These are phyloP conservation scores for Hestina assimilis DNA, from an alignment of 1,140 invertebrate species.

Conservation along the genomic window DNA sequence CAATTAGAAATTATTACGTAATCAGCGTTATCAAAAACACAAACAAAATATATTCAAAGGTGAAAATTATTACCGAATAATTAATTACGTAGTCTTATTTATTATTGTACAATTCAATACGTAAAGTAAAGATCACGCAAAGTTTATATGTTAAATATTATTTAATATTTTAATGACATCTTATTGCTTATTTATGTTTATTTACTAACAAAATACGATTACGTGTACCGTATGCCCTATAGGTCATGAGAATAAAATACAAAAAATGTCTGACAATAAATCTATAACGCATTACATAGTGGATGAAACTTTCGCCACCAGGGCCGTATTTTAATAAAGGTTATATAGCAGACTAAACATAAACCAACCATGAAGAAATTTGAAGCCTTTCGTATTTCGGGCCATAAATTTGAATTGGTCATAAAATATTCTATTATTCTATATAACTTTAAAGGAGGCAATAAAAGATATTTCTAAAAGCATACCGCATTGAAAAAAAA, in stretches of 20 bases:
- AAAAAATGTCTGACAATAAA: slow-evolving; percentile 10
- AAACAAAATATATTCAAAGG: not conserved
- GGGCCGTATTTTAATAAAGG: too few species aligned
- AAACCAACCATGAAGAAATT: too few species aligned
- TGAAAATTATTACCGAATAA: not conserved
- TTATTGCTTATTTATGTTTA: not conserved
- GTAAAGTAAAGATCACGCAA: not conserved
- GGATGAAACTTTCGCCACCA: not conserved
- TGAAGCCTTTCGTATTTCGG: too few species aligned
- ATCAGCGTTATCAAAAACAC: not conserved
- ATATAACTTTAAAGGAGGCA: too few species aligned
- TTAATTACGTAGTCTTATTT: slow-evolving; percentile 1
- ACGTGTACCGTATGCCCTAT: not conserved
- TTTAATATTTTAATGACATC: not conserved
- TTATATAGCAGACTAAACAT: too few species aligned
- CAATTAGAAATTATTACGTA: not conserved
- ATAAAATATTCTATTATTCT: too few species aligned
- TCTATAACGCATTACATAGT: slow-evolving; percentile 6
- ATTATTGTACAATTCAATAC: not conserved
- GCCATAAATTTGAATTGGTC: too few species aligned
- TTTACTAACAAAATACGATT: slow-evolving; percentile 4
- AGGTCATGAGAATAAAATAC: not conserved
- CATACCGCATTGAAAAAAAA: too few species aligned
- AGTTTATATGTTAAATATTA: not conserved
- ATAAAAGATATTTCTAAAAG: too few species aligned